Conservation (phyloP, 2,797 vertebrate genomes). For the Antennarius maculatus region DNA sequence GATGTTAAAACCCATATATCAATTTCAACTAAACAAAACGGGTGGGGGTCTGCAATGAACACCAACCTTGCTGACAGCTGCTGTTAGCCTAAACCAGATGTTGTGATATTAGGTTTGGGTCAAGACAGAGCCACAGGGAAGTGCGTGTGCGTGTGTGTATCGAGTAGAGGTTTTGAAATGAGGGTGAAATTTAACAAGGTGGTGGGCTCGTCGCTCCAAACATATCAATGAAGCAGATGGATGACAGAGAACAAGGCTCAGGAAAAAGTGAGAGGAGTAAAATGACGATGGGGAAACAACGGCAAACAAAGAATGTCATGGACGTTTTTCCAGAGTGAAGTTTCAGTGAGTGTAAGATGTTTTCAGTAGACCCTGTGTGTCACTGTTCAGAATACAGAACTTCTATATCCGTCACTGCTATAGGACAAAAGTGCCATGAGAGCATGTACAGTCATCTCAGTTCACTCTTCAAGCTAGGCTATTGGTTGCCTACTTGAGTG, state of each 20-base stretch:
- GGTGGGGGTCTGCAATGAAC: constrained; percentile 43
- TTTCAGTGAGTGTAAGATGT: constrained; percentile 23
- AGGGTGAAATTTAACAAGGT: constrained; percentile 27
- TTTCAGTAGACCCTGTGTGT: constrained; percentile 25
- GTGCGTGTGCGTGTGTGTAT: constrained; percentile 34
- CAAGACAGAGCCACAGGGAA: constrained; percentile 20
- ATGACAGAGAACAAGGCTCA: constrained; percentile 11
- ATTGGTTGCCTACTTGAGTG: not conserved
- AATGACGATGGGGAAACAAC: constrained; percentile 32
- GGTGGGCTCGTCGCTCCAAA: constrained; percentile 10
- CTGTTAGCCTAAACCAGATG: constrained; percentile 72
- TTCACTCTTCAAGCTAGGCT: constrained; percentile 6
- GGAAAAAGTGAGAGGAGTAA: constrained; percentile 8
- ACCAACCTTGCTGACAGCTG: constrained; percentile 56
- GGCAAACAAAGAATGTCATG: constrained; percentile 31
- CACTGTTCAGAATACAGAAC: constrained; percentile 12
- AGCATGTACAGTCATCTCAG: constrained; percentile 1
- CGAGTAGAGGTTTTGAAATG: constrained; percentile 30
- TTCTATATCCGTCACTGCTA: not conserved
- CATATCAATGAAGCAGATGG: constrained; percentile 18
- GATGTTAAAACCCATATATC: constrained; percentile 56
- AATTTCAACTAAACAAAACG: constrained; percentile 40
- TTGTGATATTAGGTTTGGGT: constrained; percentile 61
- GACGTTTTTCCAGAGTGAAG: constrained; percentile 22
- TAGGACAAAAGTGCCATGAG: not conserved